Evolutionary conservation across 2,113 vertebrate species (phyloP).

Genomic region (Podiceps cristatus): DNA sequence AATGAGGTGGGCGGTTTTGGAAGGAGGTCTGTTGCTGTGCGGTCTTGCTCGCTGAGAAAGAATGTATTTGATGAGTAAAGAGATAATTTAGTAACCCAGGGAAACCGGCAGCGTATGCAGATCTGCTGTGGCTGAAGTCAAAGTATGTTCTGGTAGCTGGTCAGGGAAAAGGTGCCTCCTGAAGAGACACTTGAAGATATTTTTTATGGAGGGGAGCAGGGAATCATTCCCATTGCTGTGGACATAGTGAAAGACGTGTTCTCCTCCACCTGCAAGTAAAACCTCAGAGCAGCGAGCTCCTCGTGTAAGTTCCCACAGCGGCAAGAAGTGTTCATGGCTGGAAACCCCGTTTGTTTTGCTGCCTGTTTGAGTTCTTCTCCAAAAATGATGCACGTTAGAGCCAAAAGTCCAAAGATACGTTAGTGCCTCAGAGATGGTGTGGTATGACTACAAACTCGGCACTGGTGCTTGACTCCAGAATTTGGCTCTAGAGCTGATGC

Average conservation of each 20-base stretch:
- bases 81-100: background rate
- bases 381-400: background rate
- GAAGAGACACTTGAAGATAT: background rate
- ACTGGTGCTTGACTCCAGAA: background rate
- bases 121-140: background rate
- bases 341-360: background rate
- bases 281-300: background rate
- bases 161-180: background rate
- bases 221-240: rapidly evolving
- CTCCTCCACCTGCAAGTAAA: background rate
- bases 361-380: background rate
- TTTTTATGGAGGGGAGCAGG: background rate
- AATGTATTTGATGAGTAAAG: background rate
- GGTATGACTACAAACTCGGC: background rate
- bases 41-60: background rate
- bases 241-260: rapidly evolving
- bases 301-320: background rate
- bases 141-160: rapidly evolving
- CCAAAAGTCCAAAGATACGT: rapidly evolving
- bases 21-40: background rate
- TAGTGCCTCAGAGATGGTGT: background rate
- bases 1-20: background rate
- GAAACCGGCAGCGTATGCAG: background rate
- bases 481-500: background rate
- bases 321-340: background rate